Percentiles rank a stretch among this genome's conserved stretches.
Conservation (phyloP, 2,888 invertebrate species). For the Sympetrum striolatum region DNA sequence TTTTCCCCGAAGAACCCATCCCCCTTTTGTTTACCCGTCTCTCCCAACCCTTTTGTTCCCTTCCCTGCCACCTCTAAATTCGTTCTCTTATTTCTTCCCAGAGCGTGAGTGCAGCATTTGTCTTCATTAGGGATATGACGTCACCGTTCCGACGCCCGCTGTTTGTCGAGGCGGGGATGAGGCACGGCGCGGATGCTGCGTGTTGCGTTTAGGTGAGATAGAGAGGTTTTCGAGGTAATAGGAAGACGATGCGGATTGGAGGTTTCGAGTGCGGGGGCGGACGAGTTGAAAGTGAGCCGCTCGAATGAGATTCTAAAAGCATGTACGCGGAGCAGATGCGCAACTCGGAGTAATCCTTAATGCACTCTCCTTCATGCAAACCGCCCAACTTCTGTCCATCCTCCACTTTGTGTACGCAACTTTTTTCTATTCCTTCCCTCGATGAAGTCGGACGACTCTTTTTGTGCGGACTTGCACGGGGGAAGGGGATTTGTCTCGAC, state of each 20-base stretch:
- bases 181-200: too few species aligned
- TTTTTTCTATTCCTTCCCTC: background rate
- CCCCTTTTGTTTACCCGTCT: background rate
- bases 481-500: background rate
- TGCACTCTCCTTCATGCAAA: background rate
- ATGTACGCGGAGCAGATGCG: background rate
- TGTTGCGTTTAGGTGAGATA: background rate
- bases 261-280: background rate
- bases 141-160: slow-evolving; percentile 28
- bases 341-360: background rate
- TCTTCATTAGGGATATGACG: slow-evolving; percentile 41
- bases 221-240: background rate
- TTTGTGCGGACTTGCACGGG: too few species aligned
- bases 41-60: background rate
- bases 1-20: background rate
- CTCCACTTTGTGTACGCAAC: background rate
- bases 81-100: slow-evolving; percentile 33
- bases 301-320: background rate
- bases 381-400: background rate
- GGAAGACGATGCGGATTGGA: background rate
- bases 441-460: background rate
- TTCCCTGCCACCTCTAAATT: background rate
- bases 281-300: background rate
- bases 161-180: background rate
- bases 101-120: slow-evolving; percentile 42